Conservation (phyloP, 2,113 vertebrate genomes). For the Donacobius atricapilla region DNA sequence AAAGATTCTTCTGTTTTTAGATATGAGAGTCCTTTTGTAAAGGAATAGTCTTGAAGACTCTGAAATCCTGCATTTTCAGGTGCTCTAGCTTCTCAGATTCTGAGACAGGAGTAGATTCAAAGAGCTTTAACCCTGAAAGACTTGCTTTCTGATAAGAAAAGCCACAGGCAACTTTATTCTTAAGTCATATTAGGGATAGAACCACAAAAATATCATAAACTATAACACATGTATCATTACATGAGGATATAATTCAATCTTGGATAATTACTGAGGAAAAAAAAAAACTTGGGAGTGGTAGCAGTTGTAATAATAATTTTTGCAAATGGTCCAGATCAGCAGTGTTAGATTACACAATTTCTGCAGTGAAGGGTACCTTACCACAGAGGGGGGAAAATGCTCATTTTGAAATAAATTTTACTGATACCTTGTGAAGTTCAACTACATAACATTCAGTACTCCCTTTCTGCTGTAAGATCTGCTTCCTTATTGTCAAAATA, state of each 20-base stretch:
- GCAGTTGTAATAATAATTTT: not conserved
- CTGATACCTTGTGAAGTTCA: not conserved
- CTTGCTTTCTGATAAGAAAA: not conserved
- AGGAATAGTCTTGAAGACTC: not conserved
- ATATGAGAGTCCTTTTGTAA: not conserved
- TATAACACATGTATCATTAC: not conserved
- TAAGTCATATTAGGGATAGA: not conserved
- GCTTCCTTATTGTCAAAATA: not conserved
- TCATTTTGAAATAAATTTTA: not conserved
- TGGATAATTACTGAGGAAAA: not conserved
- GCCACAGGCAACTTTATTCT: not conserved
- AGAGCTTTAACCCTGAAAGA: not conserved
- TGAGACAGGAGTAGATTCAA: not conserved
- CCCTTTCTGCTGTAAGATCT: not conserved
- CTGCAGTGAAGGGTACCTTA: not conserved
- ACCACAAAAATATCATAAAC: not conserved
- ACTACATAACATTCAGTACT: not conserved
- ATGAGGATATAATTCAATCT: not conserved
- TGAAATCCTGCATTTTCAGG: not conserved
- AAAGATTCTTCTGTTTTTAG: not conserved
- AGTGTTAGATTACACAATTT: not conserved
- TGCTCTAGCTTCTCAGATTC: not conserved
- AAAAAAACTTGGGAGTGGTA: not conserved
- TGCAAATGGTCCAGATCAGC: not conserved
- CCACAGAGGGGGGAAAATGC: rapidly evolving